Evolutionary conservation across 2,888 invertebrate genomes (phyloP).

Genomic region (Drosophila bunnanda): DNA sequence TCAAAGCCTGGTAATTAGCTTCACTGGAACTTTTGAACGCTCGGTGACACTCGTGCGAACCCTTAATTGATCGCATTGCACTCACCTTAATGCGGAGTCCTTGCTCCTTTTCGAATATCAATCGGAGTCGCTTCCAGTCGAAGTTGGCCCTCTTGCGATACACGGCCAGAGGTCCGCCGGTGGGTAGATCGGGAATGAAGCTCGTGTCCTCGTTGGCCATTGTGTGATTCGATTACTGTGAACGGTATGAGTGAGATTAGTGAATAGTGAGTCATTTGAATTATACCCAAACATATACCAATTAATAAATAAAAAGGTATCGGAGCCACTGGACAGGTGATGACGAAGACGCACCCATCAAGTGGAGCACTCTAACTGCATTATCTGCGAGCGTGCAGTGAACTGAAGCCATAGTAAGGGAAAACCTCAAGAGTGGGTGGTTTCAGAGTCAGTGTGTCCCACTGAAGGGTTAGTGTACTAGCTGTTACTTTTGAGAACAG

Average conservation of each 20-base stretch:
- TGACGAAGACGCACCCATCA: constrained; percentile 4
- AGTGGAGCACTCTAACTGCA: constrained; percentile 34
- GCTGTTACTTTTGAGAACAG: neutral
- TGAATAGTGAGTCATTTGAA: constrained; percentile 17
- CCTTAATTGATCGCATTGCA: neutral
- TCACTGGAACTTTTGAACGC: neutral
- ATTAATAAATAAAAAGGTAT: constrained; percentile 8
- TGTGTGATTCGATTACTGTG: constrained; percentile 16
- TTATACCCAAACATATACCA: neutral
- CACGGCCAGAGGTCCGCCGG: constrained; percentile 88
- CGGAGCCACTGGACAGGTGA: constrained; percentile 5
- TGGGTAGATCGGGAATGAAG: constrained; percentile 88
- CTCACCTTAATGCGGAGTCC: constrained; percentile 91
- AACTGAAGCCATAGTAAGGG: constrained; percentile 46
- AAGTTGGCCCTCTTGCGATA: constrained; percentile 93
- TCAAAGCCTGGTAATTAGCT: constrained; percentile 11
- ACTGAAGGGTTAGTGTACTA: neutral
- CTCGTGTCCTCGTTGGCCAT: constrained; percentile 85
- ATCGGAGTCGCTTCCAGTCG: constrained; percentile 93
- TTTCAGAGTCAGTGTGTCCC: constrained; percentile 28
- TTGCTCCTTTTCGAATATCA: constrained; percentile 92
- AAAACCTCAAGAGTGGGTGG: neutral
- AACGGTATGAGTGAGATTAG: neutral
- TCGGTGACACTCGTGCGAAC: neutral
- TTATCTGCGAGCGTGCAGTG: constrained; percentile 23